Base-by-base conservation (phyloP, 2,888 invertebrate species). In the Celastrina argiolus region DNA sequence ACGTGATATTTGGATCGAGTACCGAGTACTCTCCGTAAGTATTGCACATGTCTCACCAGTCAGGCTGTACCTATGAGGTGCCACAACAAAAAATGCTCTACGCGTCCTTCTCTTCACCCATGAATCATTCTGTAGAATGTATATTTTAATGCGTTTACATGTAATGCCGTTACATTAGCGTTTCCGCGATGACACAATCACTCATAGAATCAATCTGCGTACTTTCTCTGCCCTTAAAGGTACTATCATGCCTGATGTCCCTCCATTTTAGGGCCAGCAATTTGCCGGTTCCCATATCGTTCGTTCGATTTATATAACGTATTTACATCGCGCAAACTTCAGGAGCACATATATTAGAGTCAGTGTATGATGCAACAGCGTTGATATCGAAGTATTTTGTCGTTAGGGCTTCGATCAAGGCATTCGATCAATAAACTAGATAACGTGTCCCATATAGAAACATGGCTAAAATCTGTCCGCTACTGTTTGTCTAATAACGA, bases 171-270 rank as follows among this genome's bases (percentile, higher is more conserved):
- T 36, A 22, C 39, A 16, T 56, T 67, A 26, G 14, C 51, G 63
- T 56, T 67, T 26, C 61, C 67, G 64, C 69, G 69, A 72, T 72
- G 71, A 69, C 72, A 72, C 71, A 72, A 72, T 72, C 71, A 65
- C 28, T 65, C 75, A 75, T 76, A 76, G 77, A 76, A 81, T 81
- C 80, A 79, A 80, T 83, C 84, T 78, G 79, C 75, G 70, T 73
- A 74, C 83, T 84, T 83, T 84, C 83, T 76, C 81, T 76, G 76
- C 75, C 82, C 76, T 80, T 81, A 78, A 74, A 74, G 74, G 80
- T 74, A 36, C 69, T 69, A 68, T 73, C 69, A 73, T 75, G 58
- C 74, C 75, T 78, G 78, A 81, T 79, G 80, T 80, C 78, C 73
- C 76, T 79, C 78, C 84, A 76, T 75, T 78, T 79, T 78, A 79